Percentiles rank a stretch among this genome's conserved stretches.
Evolutionary conservation across 2,888 invertebrate species (phyloP).

Genomic region (Anodontia alba): DNA sequence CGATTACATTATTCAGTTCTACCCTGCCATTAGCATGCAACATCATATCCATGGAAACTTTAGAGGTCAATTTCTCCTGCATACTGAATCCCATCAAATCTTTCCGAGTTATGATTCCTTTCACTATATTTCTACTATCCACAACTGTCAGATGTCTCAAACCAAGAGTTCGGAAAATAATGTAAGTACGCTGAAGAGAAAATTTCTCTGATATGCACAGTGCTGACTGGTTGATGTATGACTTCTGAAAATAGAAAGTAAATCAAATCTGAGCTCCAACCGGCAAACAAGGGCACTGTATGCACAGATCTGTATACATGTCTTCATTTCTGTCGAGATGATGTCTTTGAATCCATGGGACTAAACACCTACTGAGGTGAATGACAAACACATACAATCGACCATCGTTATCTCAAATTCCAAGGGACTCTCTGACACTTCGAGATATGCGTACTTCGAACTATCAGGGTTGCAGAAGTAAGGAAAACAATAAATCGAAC

Average conservation of each 20-base stretch:
- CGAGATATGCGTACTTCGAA: too few species aligned
- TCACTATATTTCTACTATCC: slow-evolving; percentile 81
- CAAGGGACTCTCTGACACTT: too few species aligned
- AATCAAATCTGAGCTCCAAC: too few species aligned
- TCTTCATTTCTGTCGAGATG: too few species aligned
- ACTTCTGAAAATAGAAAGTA: slow-evolving; percentile 72
- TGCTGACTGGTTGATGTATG: slow-evolving; percentile 85
- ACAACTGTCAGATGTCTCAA: slow-evolving; percentile 85
- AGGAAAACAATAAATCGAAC: too few species aligned
- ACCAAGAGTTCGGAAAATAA: slow-evolving; percentile 85
- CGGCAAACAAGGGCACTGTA: background rate
- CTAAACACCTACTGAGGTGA: too few species aligned
- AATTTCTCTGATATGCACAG: slow-evolving; percentile 83
- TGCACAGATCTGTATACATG: too few species aligned
- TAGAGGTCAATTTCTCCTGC: slow-evolving; percentile 81
- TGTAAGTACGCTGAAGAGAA: slow-evolving; percentile 84
- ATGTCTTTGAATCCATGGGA: too few species aligned
- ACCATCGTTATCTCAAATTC: too few species aligned
- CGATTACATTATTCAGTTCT: slow-evolving; percentile 31
- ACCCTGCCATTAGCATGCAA: slow-evolving; percentile 24
- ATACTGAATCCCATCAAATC: slow-evolving; percentile 85
- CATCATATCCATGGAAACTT: slow-evolving; percentile 24
- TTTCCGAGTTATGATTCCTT: slow-evolving; percentile 85
- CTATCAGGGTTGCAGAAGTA: too few species aligned
- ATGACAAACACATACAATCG: too few species aligned